Conservation (phyloP, 2,113 vertebrate genomes). For the Orthonyx spaldingii region DNA sequence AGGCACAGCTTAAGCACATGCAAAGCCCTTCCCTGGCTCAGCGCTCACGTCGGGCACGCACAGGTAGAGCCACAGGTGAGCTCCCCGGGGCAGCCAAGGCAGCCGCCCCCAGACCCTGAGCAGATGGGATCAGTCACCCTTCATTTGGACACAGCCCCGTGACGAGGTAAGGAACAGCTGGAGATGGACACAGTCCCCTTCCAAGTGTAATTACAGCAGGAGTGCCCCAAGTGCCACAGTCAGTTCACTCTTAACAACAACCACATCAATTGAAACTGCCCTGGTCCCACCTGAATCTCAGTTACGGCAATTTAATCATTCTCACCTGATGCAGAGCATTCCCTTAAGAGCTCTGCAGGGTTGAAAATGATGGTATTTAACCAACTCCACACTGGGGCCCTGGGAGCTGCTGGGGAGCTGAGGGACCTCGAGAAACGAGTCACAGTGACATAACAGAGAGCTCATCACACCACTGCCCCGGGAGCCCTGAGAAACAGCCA, state of each 20-base stretch:
- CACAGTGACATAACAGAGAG: not conserved
- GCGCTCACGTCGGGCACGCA: not conserved
- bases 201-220: not conserved
- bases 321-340: not conserved
- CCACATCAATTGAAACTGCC: not conserved
- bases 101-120: not conserved
- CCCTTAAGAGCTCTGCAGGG: not conserved
- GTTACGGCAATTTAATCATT: not conserved
- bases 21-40: not conserved
- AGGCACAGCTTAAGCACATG: rapidly evolving
- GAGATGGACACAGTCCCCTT: rapidly evolving
- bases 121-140: not conserved
- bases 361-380: not conserved
- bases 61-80: not conserved
- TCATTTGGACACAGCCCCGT: not conserved
- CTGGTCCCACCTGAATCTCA: not conserved
- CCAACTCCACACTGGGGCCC: not conserved
- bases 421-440: not conserved
- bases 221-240: rapidly evolving
- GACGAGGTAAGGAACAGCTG: not conserved
- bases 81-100: not conserved
- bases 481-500: not conserved
- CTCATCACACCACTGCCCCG: rapidly evolving
- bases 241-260: not conserved
- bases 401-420: not conserved